Percentiles rank a stretch among this genome's conserved stretches.
Conservation (phyloP, 2,888 invertebrate genomes). For the Netelia fuscicornis region DNA sequence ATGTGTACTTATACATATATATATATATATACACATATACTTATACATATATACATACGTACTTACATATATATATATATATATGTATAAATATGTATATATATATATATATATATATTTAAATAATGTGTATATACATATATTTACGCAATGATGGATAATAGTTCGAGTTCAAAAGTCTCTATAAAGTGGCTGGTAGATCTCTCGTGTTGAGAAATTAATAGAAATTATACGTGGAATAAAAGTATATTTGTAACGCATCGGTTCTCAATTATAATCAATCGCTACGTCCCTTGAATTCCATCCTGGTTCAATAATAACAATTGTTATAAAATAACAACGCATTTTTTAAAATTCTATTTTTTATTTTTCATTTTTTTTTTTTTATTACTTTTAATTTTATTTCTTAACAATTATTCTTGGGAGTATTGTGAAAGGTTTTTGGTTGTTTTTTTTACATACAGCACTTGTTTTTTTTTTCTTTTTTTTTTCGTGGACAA, state of each 20-base stretch:
- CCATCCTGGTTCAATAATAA: background rate
- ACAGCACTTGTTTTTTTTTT: too few relatives aligned
- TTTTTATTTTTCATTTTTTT: constrained; percentile 26
- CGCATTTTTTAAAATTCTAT: background rate
- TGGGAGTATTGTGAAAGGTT: constrained; percentile 57
- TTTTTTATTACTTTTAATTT: background rate
- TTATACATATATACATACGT: too few relatives aligned
- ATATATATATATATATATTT: background rate
- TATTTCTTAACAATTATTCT: constrained; percentile 13
- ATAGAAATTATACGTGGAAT: constrained; percentile 72
- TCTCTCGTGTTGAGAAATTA: constrained; percentile 66
- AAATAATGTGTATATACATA: constrained; percentile 9
- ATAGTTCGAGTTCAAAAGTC: constrained; percentile 68
- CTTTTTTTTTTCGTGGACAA: background rate
- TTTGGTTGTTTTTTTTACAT: constrained; percentile 3
- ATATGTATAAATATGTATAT: too few relatives aligned
- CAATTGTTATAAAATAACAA: background rate
- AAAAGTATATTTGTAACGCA: constrained; percentile 80
- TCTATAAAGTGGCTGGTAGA: constrained; percentile 67
- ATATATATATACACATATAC: background rate
- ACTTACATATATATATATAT: too few relatives aligned
- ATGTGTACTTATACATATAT: constrained; percentile 76
- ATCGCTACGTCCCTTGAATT: too few relatives aligned
- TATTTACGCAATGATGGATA: constrained; percentile 64
- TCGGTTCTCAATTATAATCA: background rate